Percentiles rank a stretch among this genome's conserved stretches.
Conservation (phyloP, 1,140 invertebrate species). For the Oedothorax gibbosus region DNA sequence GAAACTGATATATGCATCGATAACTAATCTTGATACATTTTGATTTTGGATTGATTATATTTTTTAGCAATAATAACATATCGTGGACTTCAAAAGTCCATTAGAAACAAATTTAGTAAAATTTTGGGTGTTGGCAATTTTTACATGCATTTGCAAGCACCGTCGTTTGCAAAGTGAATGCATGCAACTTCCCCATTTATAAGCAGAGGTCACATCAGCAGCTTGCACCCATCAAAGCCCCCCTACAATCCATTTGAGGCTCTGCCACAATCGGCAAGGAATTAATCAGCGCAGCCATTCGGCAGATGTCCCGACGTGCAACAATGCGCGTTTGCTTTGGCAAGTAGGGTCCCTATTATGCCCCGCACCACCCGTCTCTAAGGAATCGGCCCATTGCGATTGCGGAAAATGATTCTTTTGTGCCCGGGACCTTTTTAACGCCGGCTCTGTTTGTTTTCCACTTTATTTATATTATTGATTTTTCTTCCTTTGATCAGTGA, state of each 20-base stretch:
- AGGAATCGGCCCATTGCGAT: conserved; percentile 51
- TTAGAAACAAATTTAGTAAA: too few species aligned
- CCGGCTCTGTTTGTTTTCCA: conserved; percentile 52
- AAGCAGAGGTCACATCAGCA: too few species aligned
- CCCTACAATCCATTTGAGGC: conserved; percentile 18
- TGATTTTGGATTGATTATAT: too few species aligned
- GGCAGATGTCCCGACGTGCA: conserved; percentile 52
- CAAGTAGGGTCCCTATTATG: neutral
- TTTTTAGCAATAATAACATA: too few species aligned
- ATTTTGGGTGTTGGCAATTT: too few species aligned
- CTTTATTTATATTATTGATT: conserved; percentile 58
- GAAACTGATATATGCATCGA: too few species aligned
- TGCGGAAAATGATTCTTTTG: conserved; percentile 49
- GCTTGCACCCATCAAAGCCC: neutral
- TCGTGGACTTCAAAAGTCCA: too few species aligned
- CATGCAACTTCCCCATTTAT: too few species aligned
- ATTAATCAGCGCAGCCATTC: conserved; percentile 53
- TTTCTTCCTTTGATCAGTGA: conserved; percentile 16
- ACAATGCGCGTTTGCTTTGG: conserved; percentile 52
- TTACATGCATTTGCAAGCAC: too few species aligned
- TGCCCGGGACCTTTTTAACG: conserved; percentile 33
- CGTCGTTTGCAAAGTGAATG: too few species aligned
- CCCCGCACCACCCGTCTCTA: conserved; percentile 29
- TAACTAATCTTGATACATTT: too few species aligned
- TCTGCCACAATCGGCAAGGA: conserved; percentile 41